A percentile compares a stretch with the other conserved stretches of the same genome.
These are phyloP conservation scores for Griposia aprilina DNA, from an alignment of 2,888 invertebrate species.

Conservation along the genomic window DNA sequence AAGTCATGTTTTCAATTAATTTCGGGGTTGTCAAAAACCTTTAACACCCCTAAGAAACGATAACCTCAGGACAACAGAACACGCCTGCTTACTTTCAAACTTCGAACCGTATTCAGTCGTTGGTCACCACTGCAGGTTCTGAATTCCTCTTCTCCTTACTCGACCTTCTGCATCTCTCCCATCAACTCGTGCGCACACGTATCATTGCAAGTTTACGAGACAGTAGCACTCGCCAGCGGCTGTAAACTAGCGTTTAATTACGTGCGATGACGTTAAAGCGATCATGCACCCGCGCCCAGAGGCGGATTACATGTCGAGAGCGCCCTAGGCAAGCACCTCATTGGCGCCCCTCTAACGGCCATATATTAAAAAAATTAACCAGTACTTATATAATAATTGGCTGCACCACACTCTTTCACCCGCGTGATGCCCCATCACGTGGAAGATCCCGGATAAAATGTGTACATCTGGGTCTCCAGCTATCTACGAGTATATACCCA, in stretches of 20 bases:
- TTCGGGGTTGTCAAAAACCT: neutral
- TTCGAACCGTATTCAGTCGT: neutral
- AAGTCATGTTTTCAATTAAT: neutral
- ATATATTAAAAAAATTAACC: too few species aligned
- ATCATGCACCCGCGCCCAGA: constrained; percentile 54
- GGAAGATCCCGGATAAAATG: too few species aligned
- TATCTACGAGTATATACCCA: too few species aligned
- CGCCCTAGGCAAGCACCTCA: too few species aligned
- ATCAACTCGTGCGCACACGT: constrained; percentile 6
- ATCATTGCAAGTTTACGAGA: constrained; percentile 48
- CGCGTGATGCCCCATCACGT: too few species aligned
- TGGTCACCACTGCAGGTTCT: neutral
- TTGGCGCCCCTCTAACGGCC: too few species aligned
- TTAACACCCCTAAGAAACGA: too few species aligned
- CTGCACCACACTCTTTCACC: too few species aligned
- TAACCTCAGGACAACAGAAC: neutral
- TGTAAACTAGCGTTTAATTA: constrained; percentile 58
- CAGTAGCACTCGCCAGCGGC: constrained; percentile 33
- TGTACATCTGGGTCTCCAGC: too few species aligned
- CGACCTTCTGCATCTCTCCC: constrained; percentile 26
- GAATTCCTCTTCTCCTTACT: neutral
- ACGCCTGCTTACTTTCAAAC: neutral
- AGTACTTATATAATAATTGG: too few species aligned
- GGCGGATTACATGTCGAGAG: too few species aligned
- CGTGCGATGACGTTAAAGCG: constrained; percentile 45